phyloP scores from a whole-genome alignment of 1,140 invertebrate species.

The Drosophila athabasca region DNA sequence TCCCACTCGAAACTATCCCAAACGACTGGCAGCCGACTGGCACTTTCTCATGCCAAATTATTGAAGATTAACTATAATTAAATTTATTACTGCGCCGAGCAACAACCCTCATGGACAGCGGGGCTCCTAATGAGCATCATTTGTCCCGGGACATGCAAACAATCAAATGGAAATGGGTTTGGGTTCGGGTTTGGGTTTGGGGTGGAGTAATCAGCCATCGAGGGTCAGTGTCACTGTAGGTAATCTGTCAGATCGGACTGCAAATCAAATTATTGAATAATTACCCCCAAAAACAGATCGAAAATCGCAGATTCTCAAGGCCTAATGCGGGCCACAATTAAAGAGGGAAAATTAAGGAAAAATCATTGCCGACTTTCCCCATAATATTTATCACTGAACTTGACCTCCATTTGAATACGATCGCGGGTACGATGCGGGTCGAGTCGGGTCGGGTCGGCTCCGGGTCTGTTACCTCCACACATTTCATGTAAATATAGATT shows the following conservation, averaged over 20 bases:
- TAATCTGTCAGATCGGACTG: slow-evolving; percentile 61
- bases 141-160: slow-evolving; percentile 32
- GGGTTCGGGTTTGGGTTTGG: no score
- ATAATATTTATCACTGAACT: slow-evolving; percentile 75
- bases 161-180: slow-evolving; percentile 2
- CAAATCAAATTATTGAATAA: slow-evolving; percentile 29
- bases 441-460: no score
- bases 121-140: slow-evolving; percentile 54
- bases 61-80: slow-evolving; percentile 79
- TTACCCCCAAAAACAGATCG: slow-evolving; percentile 3
- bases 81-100: slow-evolving; percentile 56
- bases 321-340: slow-evolving; percentile 24
- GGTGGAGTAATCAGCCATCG: neutral
- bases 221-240: slow-evolving; percentile 48
- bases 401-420: slow-evolving; percentile 58
- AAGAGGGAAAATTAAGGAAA: slow-evolving; percentile 30
- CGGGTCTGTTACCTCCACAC: slow-evolving; percentile 17
- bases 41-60: slow-evolving; percentile 80
- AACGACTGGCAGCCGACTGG: slow-evolving; percentile 56
- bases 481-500: slow-evolving; percentile 13
- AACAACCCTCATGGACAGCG: slow-evolving; percentile 45
- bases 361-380: slow-evolving; percentile 32
- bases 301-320: slow-evolving; percentile 24
- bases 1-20: slow-evolving; percentile 26
- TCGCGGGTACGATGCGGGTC: slow-evolving; percentile 29